Percentiles rank a stretch among this genome's conserved stretches.
Conservation (phyloP, 2,113 vertebrate species). For the Tetrax tetrax region DNA sequence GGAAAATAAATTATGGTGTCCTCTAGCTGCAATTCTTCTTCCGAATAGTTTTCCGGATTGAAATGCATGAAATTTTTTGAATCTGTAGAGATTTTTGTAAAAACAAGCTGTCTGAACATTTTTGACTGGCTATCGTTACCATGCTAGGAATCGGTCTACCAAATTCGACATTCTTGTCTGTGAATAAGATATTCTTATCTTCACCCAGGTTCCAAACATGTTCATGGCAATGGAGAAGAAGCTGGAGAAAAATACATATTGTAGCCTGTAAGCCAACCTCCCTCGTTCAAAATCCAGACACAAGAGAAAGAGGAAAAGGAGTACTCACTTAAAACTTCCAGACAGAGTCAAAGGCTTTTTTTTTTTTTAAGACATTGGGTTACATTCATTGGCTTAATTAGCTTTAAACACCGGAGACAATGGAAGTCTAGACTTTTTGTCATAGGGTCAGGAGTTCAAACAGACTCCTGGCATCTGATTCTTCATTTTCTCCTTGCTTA, state of each 20-base stretch:
- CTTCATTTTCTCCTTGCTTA: conserved; percentile 47
- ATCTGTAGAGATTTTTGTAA: not conserved
- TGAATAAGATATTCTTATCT: not conserved
- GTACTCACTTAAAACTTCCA: not conserved
- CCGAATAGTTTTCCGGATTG: not conserved
- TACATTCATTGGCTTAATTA: conserved; percentile 38
- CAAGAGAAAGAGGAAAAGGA: not conserved
- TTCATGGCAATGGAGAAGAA: not conserved
- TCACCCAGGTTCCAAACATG: not conserved
- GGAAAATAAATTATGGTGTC: not conserved
- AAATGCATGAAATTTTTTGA: not conserved
- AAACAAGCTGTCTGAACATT: not conserved
- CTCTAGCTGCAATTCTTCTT: not conserved
- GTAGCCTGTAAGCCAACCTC: not conserved
- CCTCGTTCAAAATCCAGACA: not conserved
- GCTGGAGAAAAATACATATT: not conserved
- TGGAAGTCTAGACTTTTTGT: conserved; percentile 25
- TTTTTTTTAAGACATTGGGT: not conserved
- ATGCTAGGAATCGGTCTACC: not conserved
- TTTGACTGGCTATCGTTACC: not conserved
- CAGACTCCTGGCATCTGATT: not conserved
- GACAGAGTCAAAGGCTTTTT: not conserved
- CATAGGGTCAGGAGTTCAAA: not conserved
- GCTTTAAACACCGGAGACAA: not conserved
- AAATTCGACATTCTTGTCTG: not conserved